These are phyloP conservation scores for Drosophila jambulina DNA, from an alignment of 1,140 invertebrate genomes.

Conservation along the genomic window DNA sequence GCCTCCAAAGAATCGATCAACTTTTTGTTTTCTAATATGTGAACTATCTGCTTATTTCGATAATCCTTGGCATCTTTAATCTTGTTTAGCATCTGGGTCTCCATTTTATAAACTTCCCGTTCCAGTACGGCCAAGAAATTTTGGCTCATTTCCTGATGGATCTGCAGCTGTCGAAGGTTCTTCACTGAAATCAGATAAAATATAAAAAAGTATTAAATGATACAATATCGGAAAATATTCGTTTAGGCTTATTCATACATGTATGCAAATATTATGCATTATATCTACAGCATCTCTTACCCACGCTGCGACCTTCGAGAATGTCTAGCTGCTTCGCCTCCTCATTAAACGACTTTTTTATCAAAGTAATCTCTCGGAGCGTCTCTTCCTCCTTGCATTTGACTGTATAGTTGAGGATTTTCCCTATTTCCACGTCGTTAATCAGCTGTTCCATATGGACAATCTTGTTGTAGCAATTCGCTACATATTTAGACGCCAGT, in stretches of 20 bases:
- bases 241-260: no score
- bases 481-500: no score
- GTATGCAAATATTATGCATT: background rate
- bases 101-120: background rate
- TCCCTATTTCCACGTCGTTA: background rate
- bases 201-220: background rate
- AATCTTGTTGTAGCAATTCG: background rate
- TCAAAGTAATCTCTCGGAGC: background rate
- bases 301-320: background rate
- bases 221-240: background rate
- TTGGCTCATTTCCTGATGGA: background rate
- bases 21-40: background rate
- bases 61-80: background rate
- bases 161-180: background rate
- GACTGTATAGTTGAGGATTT: background rate
- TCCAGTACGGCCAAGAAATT: background rate
- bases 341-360: background rate
- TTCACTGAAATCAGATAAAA: background rate
- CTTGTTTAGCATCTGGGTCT: background rate
- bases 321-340: background rate
- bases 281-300: background rate
- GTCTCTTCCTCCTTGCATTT: slow-evolving; percentile 7
- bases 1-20: background rate
- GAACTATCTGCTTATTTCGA: slow-evolving; percentile 1
- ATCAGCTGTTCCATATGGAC: background rate